phyloP scores from a whole-genome alignment of 23 tunicate species.

The Oikopleura vanhoeffeni region DNA sequence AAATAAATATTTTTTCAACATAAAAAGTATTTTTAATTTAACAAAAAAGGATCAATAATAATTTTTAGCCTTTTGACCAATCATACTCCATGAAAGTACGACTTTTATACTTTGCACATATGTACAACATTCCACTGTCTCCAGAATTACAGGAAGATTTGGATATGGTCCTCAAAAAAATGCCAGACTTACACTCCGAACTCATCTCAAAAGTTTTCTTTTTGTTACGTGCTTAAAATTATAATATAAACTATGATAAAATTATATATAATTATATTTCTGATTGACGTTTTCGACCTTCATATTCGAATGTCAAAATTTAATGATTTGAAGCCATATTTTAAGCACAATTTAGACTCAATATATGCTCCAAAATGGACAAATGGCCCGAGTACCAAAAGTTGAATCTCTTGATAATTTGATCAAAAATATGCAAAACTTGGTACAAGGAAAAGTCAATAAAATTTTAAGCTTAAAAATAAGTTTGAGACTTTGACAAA shows the following conservation, averaged over 20 bases:
- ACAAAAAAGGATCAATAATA: slow-evolving; percentile 48
- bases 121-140: slow-evolving; percentile 27
- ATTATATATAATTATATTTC: no score
- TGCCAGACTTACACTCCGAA: slow-evolving; percentile 8
- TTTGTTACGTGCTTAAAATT: not conserved
- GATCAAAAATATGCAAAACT: slow-evolving; percentile 63
- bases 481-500: no score
- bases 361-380: not conserved
- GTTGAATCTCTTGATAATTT: slow-evolving; percentile 63
- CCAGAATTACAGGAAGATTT: slow-evolving; percentile 23
- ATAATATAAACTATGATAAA: no score
- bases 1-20: no score
- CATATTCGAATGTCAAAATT: no score
- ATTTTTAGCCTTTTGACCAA: slow-evolving; percentile 33
- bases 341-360: not conserved
- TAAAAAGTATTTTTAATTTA: slow-evolving; percentile 19
- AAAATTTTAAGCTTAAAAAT: no score
- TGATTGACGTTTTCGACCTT: no score
- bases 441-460: slow-evolving; percentile 51
- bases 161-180: slow-evolving; percentile 1
- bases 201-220: slow-evolving; percentile 5
- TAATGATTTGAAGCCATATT: no score
- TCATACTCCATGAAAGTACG: slow-evolving; percentile 83
- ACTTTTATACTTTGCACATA: slow-evolving; percentile 40
- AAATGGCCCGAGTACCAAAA: slow-evolving; percentile 12